Evolutionary conservation across 2,113 vertebrate species (phyloP).

Genomic region (Clupea harengus): DNA sequence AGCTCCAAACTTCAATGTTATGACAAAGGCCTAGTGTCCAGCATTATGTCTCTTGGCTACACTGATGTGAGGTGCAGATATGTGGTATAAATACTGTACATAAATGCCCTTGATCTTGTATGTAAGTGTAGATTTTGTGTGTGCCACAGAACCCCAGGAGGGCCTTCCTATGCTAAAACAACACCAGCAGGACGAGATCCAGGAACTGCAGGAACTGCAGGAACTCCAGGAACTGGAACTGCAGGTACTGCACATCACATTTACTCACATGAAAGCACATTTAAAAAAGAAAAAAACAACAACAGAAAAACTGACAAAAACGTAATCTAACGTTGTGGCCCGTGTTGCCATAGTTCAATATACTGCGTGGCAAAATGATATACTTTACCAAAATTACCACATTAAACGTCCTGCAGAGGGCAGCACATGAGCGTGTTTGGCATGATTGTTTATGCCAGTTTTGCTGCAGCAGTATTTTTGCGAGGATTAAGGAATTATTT

Average conservation of each 20-base stretch:
- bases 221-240: conserved; percentile 61
- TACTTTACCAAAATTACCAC: no score
- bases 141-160: conserved; percentile 71
- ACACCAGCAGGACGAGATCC: conserved; percentile 62
- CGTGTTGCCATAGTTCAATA: no score
- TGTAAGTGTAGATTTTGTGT: conserved; percentile 14
- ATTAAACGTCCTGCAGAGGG: neutral
- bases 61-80: neutral
- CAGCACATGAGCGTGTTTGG: neutral
- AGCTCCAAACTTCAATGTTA: neutral
- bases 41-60: neutral
- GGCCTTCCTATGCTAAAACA: conserved; percentile 62
- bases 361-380: neutral
- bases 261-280: neutral
- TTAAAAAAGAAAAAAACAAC: neutral
- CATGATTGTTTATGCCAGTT: neutral
- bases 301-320: neutral
- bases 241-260: conserved; percentile 65
- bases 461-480: neutral
- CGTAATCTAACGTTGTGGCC: no score
- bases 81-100: no score
- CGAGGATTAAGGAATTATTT: no score
- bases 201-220: conserved; percentile 70
- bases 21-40: neutral
- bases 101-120: neutral